Percentiles rank a stretch among this genome's conserved stretches.
Evolutionary conservation across 2,888 invertebrate species (phyloP).

Genomic region (Eupithecia pulchellata): DNA sequence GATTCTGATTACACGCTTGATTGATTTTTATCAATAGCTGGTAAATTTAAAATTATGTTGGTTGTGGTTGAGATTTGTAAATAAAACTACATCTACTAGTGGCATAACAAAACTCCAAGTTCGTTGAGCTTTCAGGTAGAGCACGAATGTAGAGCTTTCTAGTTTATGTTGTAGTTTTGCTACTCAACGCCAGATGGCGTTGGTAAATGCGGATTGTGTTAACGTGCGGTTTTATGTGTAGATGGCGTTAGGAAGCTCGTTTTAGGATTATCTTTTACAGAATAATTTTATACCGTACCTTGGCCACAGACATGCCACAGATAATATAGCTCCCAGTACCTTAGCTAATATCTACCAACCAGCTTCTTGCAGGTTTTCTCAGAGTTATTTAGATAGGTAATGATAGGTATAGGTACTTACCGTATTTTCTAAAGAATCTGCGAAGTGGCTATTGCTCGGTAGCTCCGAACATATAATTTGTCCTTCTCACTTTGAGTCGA

Average conservation of each 20-base stretch:
- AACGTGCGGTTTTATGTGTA: not conserved
- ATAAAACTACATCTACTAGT: not conserved
- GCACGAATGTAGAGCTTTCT: not conserved
- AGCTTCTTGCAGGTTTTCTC: not conserved
- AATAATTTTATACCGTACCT: not conserved
- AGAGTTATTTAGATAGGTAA: not conserved
- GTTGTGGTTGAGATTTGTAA: not conserved
- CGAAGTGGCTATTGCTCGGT: no score
- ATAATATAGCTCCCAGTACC: no score
- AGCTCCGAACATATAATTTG: no score
- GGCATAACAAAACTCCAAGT: conserved; percentile 6
- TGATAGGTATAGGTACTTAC: not conserved
- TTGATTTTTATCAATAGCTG: not conserved
- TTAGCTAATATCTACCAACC: no score
- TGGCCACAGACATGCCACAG: no score
- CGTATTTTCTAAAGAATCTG: no score
- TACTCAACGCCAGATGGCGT: conserved; percentile 59
- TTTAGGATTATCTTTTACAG: not conserved
- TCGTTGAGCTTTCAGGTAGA: not conserved
- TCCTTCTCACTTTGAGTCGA: no score
- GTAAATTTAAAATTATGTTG: not conserved
- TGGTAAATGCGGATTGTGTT: not conserved
- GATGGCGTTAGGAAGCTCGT: conserved; percentile 25
- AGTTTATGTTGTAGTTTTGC: conserved; percentile 41
- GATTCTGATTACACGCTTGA: not conserved